phyloP scores from a whole-genome alignment of 2,797 vertebrate genomes.

The Coranthus polyacanthus region DNA sequence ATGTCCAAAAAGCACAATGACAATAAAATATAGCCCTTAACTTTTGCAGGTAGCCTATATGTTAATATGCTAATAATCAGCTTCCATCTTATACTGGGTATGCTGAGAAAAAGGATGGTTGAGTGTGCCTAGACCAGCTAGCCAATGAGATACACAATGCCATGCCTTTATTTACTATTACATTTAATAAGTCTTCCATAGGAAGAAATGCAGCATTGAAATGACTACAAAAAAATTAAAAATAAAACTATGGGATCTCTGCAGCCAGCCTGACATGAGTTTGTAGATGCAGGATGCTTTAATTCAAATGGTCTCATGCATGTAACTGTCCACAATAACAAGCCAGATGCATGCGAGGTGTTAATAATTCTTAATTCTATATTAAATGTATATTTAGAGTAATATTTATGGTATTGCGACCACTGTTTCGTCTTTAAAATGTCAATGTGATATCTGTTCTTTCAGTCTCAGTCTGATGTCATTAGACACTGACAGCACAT shows the following conservation, averaged over 20 bases:
- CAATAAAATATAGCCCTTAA: conserved; percentile 69
- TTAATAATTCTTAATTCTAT: conserved; percentile 32
- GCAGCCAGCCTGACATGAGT: conserved; percentile 18
- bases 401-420: conserved; percentile 34
- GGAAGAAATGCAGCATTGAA: conserved; percentile 79
- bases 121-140: conserved; percentile 25
- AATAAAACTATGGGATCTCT: conserved; percentile 34
- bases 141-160: conserved; percentile 47
- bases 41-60: conserved; percentile 41
- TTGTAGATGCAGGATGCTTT: conserved; percentile 33
- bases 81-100: conserved; percentile 17
- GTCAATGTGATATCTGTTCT: conserved; percentile 31
- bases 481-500: conserved; percentile 20
- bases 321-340: conserved; percentile 23
- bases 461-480: conserved; percentile 29
- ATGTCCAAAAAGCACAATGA: conserved; percentile 29
- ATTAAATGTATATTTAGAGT: conserved; percentile 21
- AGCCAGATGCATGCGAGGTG: conserved; percentile 29
- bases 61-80: conserved; percentile 29
- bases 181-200: conserved; percentile 79
- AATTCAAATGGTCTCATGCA: conserved; percentile 55
- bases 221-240: conserved; percentile 19
- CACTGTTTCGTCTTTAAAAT: conserved; percentile 12
- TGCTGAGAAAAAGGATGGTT: conserved; percentile 20
- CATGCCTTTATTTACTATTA: conserved; percentile 45